Percentiles rank a stretch among this genome's conserved stretches.
These are phyloP conservation scores for Laupala kohalensis DNA, from an alignment of 1,140 invertebrate species.

Conservation along the genomic window DNA sequence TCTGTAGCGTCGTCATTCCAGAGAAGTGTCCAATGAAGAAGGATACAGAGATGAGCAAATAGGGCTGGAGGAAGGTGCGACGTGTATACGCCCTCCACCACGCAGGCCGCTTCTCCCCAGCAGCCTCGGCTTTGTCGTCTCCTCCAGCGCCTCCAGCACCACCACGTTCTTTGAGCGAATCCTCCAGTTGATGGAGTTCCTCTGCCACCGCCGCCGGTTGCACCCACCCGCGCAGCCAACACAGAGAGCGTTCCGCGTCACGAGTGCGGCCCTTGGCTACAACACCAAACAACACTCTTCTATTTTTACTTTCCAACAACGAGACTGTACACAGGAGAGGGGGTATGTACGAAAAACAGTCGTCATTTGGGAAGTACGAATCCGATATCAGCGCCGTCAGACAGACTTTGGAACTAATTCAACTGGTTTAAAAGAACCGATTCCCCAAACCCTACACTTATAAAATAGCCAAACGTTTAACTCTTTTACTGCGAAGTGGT, in stretches of 20 bases:
- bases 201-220: slow-evolving; percentile 32
- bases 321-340: no score
- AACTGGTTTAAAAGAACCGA: no score
- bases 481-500: no score
- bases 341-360: no score
- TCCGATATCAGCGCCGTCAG: no score
- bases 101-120: background rate
- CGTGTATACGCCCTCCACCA: slow-evolving; percentile 28
- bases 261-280: slow-evolving; percentile 29
- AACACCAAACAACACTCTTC: no score
- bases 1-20: slow-evolving; percentile 54
- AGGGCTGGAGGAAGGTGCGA: slow-evolving; percentile 45
- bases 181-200: slow-evolving; percentile 1
- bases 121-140: background rate
- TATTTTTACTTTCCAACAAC: no score
- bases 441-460: no score
- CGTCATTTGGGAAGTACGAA: no score
- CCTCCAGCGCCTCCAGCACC: no score
- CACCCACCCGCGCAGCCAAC: slow-evolving; percentile 54
- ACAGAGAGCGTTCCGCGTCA: slow-evolving; percentile 37
- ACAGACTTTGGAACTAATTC: no score
- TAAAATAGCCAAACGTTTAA: no score
- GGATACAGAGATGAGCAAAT: slow-evolving; percentile 40
- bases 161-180: background rate
- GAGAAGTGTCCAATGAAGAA: slow-evolving; percentile 60